Evolutionary conservation across 1,140 invertebrate species (phyloP), one percentile per base, ranked within the genome.

Genomic region (Dermatophagoides farinae): DNA sequence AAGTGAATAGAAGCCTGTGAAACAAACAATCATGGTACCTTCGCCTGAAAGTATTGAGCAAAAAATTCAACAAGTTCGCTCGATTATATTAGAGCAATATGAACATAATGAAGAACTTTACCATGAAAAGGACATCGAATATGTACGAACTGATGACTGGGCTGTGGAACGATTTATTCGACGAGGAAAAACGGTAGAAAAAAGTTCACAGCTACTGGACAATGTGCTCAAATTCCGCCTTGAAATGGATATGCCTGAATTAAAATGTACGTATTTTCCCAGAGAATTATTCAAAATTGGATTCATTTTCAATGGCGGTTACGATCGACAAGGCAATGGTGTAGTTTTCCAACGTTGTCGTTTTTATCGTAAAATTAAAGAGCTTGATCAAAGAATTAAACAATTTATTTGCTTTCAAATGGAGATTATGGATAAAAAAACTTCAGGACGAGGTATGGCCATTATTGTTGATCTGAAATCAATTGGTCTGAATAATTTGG

Each of bases 41-140:
- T 31, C 31, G 8, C 8, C 31, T 31, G 31, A 31, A 31, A 31
- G 8, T 31, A 31, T 31, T 2, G 31, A 31, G 8, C 31, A 31
- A 4, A 31, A 31, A 31, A 31, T 31, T 31, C 31, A 31, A 31
- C 31, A 66, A 31, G 38, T 57, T 22, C 40, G 53, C 6, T 20
- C 20, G 9, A 22, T 23, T 1, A 20, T 57, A 23, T 4, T 62
- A 16, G 11, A 41, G n/a, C n/a, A 66, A 52, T 70, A 0, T 77
- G 82, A 65, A 75, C 78, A 41, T 70, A 74, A 9, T 73, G 79
- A 59, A 1, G 49, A 63, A 5, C 25, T 53, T 4, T 67, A 62
- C 25, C 51, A 63, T 46, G 40, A 49, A 18, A 52, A 53, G 10
- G 66, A 67, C 43, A 54, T 65, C 6, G 52, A 66, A 46, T 10